A percentile compares a stretch with the other conserved stretches of the same genome.
These are phyloP conservation scores for Matsumyia berberina DNA, from an alignment of 2,888 invertebrate species.

Conservation along the genomic window DNA sequence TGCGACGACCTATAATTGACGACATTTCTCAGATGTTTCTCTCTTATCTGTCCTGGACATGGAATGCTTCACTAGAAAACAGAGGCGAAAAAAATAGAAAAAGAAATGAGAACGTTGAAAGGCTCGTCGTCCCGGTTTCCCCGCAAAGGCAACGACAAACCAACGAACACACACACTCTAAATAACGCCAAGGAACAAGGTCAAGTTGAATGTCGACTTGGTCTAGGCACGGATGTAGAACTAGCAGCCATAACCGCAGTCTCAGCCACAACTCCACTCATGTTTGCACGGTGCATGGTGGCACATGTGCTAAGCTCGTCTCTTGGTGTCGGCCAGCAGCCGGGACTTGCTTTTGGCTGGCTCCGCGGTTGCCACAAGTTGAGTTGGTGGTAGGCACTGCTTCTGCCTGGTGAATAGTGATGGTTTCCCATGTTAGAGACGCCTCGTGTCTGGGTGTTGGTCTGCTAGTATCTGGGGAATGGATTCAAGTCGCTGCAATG, in stretches of 20 bases:
- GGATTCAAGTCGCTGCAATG: slow-evolving; percentile 48
- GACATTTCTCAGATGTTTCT: slow-evolving; percentile 64
- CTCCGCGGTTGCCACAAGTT: slow-evolving; percentile 39
- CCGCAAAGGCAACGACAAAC: slow-evolving; percentile 21
- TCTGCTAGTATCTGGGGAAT: slow-evolving; percentile 62
- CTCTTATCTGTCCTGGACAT: slow-evolving; percentile 62
- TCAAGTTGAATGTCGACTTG: slow-evolving; percentile 75
- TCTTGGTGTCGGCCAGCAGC: slow-evolving; percentile 1
- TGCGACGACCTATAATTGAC: slow-evolving; percentile 74
- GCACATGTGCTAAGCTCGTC: slow-evolving; percentile 41
- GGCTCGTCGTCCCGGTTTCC: slow-evolving; percentile 52
- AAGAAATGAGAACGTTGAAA: slow-evolving; percentile 36
- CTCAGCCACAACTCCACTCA: slow-evolving; percentile 32
- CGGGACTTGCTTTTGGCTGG: slow-evolving; percentile 17
- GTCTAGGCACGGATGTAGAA: slow-evolving; percentile 64
- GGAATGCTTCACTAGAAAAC: slow-evolving; percentile 56
- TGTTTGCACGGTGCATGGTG: not conserved
- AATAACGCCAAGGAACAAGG: slow-evolving; percentile 67
- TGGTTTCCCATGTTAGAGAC: slow-evolving; percentile 63
- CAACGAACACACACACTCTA: slow-evolving; percentile 16
- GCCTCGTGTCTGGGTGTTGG: slow-evolving; percentile 70
- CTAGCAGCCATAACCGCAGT: slow-evolving; percentile 36
- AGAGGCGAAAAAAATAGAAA: slow-evolving; percentile 21
- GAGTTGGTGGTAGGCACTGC: not conserved
- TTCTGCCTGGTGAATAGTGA: slow-evolving; percentile 38